Evolutionary conservation across 2,888 invertebrate genomes (phyloP), one percentile per base, ranked within the genome.

Genomic region (Idaea dimidiata): DNA sequence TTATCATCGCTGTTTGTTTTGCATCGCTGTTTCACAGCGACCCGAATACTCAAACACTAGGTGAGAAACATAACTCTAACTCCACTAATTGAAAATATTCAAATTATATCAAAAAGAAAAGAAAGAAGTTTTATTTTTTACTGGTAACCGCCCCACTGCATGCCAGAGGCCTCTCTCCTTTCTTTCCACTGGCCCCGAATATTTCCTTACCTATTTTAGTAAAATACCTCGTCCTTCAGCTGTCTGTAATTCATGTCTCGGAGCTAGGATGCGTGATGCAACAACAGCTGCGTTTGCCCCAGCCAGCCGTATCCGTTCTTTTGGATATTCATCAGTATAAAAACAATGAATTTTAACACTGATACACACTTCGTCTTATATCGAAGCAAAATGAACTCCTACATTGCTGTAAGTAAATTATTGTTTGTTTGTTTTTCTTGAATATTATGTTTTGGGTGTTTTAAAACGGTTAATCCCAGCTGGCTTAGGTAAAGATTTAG

Each of bases 341-440:
- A 72, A 64, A 61, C 60, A 59, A 61, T 58, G 43, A 59, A 43
- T 33, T 57, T 14, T 60, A 24, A 54, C 43, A 55, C 31, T 17
- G 31, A 43, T 58, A 53, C 66, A 87, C 87, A 91, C 85, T 86
- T 90, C 86, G 87, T 83, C 83, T 82, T 76, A 75, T 71, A 75
- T 71, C 72, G 72, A 74, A 82, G 77, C 69, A 87, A 81, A 66
- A 90, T 91, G 91, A 88, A 89, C 82, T 81, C 85, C 82, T 87
- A 79, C 76, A 73, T 89, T 60, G 81, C 86, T 73, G 91, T 91
- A 74, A 91, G 91, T 89, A 14, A 17, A n/a, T n/a, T n/a, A 16
- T 16, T 69, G 8, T 62, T 55, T 65, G 67, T 61, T 62, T 60
- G 62, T 65, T 59, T 32, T 59, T 61, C 6, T 57, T 61, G n/a